phyloP scores from a whole-genome alignment of 2,797 vertebrate species.

The Labeo calbasu region DNA sequence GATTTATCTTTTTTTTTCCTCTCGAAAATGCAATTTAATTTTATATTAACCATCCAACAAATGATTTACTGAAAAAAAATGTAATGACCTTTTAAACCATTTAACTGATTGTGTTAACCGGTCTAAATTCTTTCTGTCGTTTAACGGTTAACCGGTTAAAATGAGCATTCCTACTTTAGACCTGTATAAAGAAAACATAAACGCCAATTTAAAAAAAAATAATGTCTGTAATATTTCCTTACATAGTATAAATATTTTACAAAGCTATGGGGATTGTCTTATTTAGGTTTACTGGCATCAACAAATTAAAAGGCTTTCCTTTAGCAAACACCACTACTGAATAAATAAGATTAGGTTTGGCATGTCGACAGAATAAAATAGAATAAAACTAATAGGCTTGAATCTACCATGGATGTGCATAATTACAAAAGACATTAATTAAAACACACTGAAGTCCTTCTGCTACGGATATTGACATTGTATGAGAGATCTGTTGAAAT shows the following conservation, averaged over 20 bases:
- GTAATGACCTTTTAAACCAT: too few species aligned
- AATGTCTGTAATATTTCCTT: neutral
- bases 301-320: neutral
- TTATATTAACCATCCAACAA: too few species aligned
- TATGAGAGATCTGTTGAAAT: conserved; percentile 36
- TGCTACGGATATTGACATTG: conserved; percentile 10
- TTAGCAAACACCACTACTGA: neutral
- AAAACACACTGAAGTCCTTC: neutral
- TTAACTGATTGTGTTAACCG: too few species aligned
- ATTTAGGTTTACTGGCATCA: neutral
- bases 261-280: neutral
- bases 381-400: neutral
- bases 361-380: neutral
- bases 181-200: neutral
- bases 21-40: too few species aligned
- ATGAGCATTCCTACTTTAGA: too few species aligned
- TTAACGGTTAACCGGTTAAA: too few species aligned
- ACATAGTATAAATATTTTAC: neutral
- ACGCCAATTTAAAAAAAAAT: neutral
- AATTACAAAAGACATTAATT: conserved; percentile 8
- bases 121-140: too few species aligned
- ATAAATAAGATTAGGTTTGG: neutral
- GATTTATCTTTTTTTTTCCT: too few species aligned
- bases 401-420: neutral
- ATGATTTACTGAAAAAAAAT: too few species aligned